Evolutionary conservation across 2,888 invertebrate species (phyloP), one percentile per base, ranked within the genome.

Genomic region (Agonum fuliginosum): DNA sequence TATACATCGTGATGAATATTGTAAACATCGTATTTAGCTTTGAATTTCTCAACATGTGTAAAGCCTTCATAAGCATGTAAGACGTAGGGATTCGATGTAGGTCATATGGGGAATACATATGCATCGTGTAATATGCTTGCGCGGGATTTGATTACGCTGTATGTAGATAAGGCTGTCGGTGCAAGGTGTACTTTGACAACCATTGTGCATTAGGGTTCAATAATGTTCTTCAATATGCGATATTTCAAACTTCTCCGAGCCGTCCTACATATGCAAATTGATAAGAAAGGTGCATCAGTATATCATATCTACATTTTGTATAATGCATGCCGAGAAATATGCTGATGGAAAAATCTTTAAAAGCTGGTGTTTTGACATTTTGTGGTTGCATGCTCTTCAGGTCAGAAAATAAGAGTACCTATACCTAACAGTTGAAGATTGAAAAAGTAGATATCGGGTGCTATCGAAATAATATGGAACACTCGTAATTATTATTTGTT

Each of bases 301-400:
- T 43, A 43, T n/a, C n/a, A n/a, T n/a, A n/a, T n/a, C n/a, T n/a
- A n/a, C 12, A 43, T 43, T 43, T 43, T 43, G 14, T 43, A 43
- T 43, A 43, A 43, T 43, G n/a, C 41, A 3, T 12, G 12, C 43
- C 43, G 1, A 14, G 43, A 43, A 43, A n/a, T n/a, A 43, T 43
- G n/a, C 41, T 5, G 5, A 14, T 14, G 14, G 1, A 14, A 14
- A 43, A 43, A 43, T 43, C 43, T 12, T 43, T 43, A 3, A 41
- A 34, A 2, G 43, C 14, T 14, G 14, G 5, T 43, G 43, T 14
- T 14, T 14, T 43, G 14, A 43, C 43, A 43, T 43, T 43, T 43
- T 14, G 5, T 14, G 14, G 3, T 30, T 30, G 3, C 3, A 8
- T 5, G 3, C 4, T 30, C 4, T 30, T 30, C 30, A 30, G 3